phyloP scores from a whole-genome alignment of 2,113 vertebrate species.

The Laterallus jamaicensis region DNA sequence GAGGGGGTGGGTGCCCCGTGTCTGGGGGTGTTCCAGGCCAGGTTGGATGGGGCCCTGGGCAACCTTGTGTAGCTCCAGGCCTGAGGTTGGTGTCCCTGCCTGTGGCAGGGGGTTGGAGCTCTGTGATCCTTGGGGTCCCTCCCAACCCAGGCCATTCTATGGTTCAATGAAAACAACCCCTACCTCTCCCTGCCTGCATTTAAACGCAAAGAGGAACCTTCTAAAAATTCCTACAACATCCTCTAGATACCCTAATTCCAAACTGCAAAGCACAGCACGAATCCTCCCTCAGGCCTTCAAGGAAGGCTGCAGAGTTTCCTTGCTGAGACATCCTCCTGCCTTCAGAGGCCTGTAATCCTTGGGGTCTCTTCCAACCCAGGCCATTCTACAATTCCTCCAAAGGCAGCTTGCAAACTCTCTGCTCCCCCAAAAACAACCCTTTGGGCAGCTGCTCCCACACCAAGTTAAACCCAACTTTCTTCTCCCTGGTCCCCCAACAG shows the following conservation, averaged over 20 bases:
- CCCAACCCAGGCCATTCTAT: no score
- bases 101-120: no score
- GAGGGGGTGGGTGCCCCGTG: no score
- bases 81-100: no score
- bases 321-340: background rate
- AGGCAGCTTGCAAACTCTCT: background rate
- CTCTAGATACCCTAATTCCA: background rate
- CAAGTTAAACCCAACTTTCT: background rate
- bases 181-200: background rate
- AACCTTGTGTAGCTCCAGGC: no score
- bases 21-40: no score
- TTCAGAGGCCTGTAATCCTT: background rate
- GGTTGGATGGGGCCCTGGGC: no score
- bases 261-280: background rate
- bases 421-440: background rate
- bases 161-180: background rate
- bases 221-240: background rate
- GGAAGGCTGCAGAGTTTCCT: rapidly evolving
- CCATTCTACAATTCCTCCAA: background rate
- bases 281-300: background rate
- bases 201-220: background rate
- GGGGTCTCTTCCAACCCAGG: no score
- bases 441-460: rapidly evolving
- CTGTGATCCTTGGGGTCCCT: no score
- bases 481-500: background rate